Evolutionary conservation across 2,797 vertebrate genomes (phyloP).

Genomic region (Botia almorhae): DNA sequence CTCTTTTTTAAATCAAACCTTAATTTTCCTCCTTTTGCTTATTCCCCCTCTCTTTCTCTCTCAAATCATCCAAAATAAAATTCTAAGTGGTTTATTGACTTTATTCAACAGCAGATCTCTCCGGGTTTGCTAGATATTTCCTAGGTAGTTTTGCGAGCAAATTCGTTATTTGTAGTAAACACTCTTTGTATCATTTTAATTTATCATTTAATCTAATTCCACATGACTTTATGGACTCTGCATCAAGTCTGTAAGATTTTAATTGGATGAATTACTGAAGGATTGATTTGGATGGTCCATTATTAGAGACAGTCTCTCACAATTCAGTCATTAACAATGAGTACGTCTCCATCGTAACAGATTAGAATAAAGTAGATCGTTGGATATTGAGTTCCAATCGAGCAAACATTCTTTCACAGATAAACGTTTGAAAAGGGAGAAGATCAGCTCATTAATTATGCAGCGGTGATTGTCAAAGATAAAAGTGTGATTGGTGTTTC

Average conservation of each 20-base stretch:
- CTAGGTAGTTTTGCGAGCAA: conserved; percentile 32
- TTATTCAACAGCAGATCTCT: conserved; percentile 38
- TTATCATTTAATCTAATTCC: conserved; percentile 42
- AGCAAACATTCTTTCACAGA: conserved; percentile 14
- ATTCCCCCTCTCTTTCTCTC: neutral
- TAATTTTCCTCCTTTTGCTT: neutral
- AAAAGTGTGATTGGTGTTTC: conserved; percentile 40
- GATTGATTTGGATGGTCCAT: conserved; percentile 37
- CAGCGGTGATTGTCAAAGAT: conserved; percentile 43
- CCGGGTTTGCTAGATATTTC: conserved; percentile 16
- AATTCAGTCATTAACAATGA: conserved; percentile 26
- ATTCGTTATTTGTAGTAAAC: conserved; percentile 26
- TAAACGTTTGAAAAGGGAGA: conserved; percentile 36
- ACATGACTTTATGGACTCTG: conserved; percentile 18
- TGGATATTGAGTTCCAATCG: conserved; percentile 10
- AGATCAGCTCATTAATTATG: conserved; percentile 38
- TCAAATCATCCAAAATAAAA: neutral
- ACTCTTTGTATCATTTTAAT: conserved; percentile 12
- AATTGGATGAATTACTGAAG: conserved; percentile 50
- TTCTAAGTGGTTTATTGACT: conserved; percentile 32
- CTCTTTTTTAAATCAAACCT: conserved; percentile 16
- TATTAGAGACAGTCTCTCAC: conserved; percentile 27
- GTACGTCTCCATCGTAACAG: conserved; percentile 2
- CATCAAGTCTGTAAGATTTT: conserved; percentile 36
- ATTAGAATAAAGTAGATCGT: conserved; percentile 32